A percentile compares a stretch with the other conserved stretches of the same genome.
Conservation (phyloP, 2,797 vertebrate genomes). For the Spizella passerina region DNA sequence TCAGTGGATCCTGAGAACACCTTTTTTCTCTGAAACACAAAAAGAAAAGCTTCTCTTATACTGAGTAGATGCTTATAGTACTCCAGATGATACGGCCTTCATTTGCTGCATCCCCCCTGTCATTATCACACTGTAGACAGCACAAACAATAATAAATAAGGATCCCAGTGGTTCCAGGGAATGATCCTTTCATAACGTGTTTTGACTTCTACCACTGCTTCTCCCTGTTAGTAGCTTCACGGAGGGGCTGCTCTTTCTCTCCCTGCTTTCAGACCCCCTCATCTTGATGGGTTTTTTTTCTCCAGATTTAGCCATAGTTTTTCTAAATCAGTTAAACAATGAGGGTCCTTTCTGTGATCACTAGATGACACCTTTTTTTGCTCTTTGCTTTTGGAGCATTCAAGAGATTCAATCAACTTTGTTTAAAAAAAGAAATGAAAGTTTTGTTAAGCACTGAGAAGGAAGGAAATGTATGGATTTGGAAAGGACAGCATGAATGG, state of each 20-base stretch:
- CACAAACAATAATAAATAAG: background rate
- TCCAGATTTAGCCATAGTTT: background rate
- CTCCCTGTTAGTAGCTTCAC: background rate
- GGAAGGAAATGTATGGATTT: background rate
- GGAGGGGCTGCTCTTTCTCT: background rate
- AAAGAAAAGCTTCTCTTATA: background rate
- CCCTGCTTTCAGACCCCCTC: background rate
- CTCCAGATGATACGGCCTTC: background rate
- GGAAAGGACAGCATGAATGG: background rate
- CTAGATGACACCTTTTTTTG: fast-evolving
- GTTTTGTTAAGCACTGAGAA: background rate
- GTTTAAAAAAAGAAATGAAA: too few species aligned
- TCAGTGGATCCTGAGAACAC: fast-evolving
- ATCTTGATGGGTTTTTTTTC: background rate
- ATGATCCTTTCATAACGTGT: fast-evolving
- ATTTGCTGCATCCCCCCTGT: background rate
- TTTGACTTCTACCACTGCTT: background rate
- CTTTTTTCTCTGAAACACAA: background rate
- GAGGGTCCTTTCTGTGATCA: background rate
- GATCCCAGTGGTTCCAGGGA: background rate
- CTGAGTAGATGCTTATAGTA: background rate
- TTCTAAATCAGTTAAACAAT: background rate
- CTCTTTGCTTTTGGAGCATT: background rate
- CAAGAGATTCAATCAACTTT: background rate
- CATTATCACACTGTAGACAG: background rate